Conservation (phyloP, 2,888 invertebrate species). For the Halictus ligatus region DNA sequence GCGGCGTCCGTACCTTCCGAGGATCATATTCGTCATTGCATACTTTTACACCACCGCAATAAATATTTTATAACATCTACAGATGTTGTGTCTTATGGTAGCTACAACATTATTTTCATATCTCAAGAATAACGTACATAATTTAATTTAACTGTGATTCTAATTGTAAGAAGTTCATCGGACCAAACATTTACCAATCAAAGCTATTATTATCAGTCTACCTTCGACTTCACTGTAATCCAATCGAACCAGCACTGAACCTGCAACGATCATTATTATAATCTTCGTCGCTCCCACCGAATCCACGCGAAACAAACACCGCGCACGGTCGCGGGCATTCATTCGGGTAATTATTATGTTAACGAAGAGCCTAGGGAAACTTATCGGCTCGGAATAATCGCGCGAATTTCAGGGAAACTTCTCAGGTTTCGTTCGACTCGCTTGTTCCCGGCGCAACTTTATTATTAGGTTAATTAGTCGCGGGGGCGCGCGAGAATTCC, state of each 20-base stretch:
- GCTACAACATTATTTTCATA: too few species aligned
- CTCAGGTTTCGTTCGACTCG: not conserved
- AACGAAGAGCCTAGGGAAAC: not conserved
- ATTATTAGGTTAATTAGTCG: slow-evolving; percentile 8
- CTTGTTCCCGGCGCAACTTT: not conserved
- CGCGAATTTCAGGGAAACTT: not conserved
- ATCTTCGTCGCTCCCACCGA: not conserved
- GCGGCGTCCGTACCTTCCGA: too few species aligned
- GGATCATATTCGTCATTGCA: too few species aligned
- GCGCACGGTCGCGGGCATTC: not conserved
- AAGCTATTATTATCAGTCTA: not conserved
- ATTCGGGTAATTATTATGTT: not conserved
- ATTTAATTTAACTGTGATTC: too few species aligned
- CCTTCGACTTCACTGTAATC: not conserved
- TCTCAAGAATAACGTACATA: too few species aligned
- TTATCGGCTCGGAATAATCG: not conserved
- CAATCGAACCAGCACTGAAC: too few species aligned
- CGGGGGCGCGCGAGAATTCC: not conserved
- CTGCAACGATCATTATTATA: not conserved
- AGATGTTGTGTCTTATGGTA: too few species aligned
- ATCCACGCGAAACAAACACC: not conserved
- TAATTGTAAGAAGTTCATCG: too few species aligned
- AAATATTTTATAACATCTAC: too few species aligned
- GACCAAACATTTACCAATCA: not conserved
- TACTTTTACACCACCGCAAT: too few species aligned